Conservation (phyloP, 1,140 invertebrate genomes). For the Anthonomus grandis region DNA sequence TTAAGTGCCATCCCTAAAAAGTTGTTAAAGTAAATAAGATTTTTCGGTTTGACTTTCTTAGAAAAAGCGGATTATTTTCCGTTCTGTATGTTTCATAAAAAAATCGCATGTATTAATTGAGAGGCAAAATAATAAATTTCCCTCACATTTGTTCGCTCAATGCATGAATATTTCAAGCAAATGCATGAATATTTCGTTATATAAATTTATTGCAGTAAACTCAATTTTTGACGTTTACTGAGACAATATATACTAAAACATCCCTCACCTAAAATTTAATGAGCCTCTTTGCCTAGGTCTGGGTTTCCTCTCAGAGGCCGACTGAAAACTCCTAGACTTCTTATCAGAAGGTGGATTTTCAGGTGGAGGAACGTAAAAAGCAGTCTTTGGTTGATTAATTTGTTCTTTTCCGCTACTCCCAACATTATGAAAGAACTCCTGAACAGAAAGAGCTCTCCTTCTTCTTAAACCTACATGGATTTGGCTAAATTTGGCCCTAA, state of each 20-base stretch:
- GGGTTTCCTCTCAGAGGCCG: constrained; percentile 28
- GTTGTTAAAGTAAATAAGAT: no score
- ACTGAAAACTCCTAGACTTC: constrained; percentile 29
- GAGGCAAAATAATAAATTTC: no score
- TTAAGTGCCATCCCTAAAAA: no score
- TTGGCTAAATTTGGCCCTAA: constrained; percentile 61
- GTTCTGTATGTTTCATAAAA: no score
- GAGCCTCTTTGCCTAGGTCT: constrained; percentile 32
- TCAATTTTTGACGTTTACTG: no score
- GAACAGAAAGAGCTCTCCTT: constrained; percentile 61
- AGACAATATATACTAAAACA: no score
- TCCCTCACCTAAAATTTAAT: constrained; percentile 20
- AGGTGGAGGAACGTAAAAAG: constrained; percentile 64
- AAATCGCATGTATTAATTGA: no score
- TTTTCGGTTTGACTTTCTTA: no score
- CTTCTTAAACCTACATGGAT: constrained; percentile 63
- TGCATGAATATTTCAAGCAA: neutral
- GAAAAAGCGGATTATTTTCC: no score
- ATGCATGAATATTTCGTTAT: neutral
- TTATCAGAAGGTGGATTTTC: constrained; percentile 30
- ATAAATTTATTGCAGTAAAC: neutral
- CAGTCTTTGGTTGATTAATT: constrained; percentile 46
- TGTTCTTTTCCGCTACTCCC: constrained; percentile 35
- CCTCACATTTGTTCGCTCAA: no score
- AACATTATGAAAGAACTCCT: constrained; percentile 59